Conservation (phyloP, 2,888 invertebrate genomes). For the Gortyna flavago region DNA sequence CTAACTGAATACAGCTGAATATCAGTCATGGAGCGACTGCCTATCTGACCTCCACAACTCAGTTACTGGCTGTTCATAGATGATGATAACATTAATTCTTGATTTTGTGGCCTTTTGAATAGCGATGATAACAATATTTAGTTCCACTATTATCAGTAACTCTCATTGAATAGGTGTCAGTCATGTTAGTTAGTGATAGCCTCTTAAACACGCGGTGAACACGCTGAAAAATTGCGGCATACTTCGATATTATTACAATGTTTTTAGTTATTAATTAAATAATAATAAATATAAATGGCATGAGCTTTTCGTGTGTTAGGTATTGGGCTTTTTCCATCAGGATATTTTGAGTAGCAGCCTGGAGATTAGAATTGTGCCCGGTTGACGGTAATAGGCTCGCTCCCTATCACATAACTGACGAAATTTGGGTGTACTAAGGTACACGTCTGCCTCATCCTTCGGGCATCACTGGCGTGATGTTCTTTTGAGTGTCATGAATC, state of each 20-base stretch:
- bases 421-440: no score
- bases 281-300: neutral
- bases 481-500: neutral
- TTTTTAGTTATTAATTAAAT: neutral
- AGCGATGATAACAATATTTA: neutral
- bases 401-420: neutral
- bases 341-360: neutral
- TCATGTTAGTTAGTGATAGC: neutral
- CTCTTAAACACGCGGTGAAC: slow-evolving; percentile 9
- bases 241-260: no score
- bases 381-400: neutral
- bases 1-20: neutral
- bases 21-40: neutral
- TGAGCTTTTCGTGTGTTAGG: neutral
- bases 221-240: neutral
- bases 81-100: neutral
- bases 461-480: no score
- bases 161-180: neutral
- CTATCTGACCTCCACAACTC: neutral
- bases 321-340: neutral
- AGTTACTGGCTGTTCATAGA: neutral
- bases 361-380: neutral
- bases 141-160: neutral
- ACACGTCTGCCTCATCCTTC: no score
- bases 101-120: neutral